Evolutionary conservation across 2,888 invertebrate species (phyloP).

Genomic region (Dynastes maya): DNA sequence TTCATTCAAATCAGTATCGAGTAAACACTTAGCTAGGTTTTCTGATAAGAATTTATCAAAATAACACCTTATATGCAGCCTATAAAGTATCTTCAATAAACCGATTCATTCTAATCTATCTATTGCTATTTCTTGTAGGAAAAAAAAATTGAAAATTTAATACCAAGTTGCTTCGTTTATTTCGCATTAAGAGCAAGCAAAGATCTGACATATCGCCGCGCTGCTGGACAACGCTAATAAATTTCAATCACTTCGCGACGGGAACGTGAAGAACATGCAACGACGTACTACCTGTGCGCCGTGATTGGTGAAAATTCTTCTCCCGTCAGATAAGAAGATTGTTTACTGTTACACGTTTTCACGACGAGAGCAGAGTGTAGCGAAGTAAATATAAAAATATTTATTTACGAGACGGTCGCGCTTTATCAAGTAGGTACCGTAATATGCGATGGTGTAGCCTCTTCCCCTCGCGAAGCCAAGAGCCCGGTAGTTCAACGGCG

Average conservation of each 20-base stretch:
- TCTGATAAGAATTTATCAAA: too few relatives aligned
- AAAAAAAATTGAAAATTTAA: conserved; percentile 7
- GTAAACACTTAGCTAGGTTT: too few relatives aligned
- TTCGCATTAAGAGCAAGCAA: not conserved
- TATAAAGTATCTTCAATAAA: too few relatives aligned
- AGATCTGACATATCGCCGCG: conserved; percentile 14
- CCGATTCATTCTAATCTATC: too few relatives aligned
- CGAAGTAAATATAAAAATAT: conserved; percentile 47
- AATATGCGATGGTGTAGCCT: conserved; percentile 6
- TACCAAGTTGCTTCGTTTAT: conserved; percentile 16
- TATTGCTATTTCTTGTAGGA: too few relatives aligned
- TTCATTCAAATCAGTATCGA: too few relatives aligned
- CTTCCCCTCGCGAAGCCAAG: not conserved
- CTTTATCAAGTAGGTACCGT: conserved; percentile 46
- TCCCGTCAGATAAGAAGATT: conserved; percentile 49
- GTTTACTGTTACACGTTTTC: conserved; percentile 48
- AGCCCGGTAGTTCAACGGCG: not conserved
- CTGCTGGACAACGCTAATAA: conserved; percentile 18
- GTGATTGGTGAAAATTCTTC: conserved; percentile 36
- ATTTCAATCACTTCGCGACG: conserved; percentile 36
- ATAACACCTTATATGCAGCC: too few relatives aligned
- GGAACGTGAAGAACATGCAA: conserved; percentile 37
- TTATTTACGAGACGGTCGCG: conserved; percentile 43
- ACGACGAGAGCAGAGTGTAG: conserved; percentile 32
- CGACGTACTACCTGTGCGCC: conserved; percentile 21